Evolutionary conservation across 2,888 invertebrate genomes (phyloP).

Genomic region (Phlogophora meticulosa): DNA sequence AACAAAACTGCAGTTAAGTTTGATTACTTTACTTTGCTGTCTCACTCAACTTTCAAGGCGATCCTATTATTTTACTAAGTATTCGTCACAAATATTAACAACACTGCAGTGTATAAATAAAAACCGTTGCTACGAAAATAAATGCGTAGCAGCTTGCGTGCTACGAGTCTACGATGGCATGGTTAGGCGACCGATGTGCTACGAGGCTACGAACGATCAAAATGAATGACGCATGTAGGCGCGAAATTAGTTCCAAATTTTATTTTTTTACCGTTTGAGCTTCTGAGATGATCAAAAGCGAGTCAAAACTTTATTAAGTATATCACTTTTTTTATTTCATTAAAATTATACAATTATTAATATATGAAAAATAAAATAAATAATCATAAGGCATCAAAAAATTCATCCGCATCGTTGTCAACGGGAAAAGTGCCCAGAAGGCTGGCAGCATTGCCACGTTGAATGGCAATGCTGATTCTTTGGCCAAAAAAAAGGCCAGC

Average conservation of each 20-base stretch:
- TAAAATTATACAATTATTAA: too few relatives aligned
- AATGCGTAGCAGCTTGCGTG: conserved; percentile 15
- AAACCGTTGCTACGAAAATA: conserved; percentile 13
- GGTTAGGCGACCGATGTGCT: conserved; percentile 32
- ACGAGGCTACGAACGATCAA: conserved; percentile 8
- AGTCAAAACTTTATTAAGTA: too few relatives aligned
- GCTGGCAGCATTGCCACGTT: too few relatives aligned
- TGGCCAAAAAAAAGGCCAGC: too few relatives aligned
- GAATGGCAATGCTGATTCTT: too few relatives aligned
- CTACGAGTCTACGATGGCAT: conserved; percentile 25
- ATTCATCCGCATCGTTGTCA: too few relatives aligned
- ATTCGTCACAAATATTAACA: neutral
- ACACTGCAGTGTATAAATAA: neutral
- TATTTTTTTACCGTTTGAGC: neutral
- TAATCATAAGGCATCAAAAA: too few relatives aligned
- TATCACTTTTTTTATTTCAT: too few relatives aligned
- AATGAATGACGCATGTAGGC: conserved; percentile 2
- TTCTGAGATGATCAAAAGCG: too few relatives aligned
- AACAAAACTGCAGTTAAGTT: neutral
- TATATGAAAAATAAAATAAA: too few relatives aligned
- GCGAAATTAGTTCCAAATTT: neutral
- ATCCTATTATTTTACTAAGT: neutral
- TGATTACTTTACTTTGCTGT: too few relatives aligned
- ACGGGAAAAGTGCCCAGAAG: too few relatives aligned
- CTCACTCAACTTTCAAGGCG: neutral